A percentile compares a stretch with the other conserved stretches of the same genome.
These are phyloP conservation scores for Mustela lutreola DNA, from an alignment of 2,113 vertebrate genomes.

Conservation along the genomic window DNA sequence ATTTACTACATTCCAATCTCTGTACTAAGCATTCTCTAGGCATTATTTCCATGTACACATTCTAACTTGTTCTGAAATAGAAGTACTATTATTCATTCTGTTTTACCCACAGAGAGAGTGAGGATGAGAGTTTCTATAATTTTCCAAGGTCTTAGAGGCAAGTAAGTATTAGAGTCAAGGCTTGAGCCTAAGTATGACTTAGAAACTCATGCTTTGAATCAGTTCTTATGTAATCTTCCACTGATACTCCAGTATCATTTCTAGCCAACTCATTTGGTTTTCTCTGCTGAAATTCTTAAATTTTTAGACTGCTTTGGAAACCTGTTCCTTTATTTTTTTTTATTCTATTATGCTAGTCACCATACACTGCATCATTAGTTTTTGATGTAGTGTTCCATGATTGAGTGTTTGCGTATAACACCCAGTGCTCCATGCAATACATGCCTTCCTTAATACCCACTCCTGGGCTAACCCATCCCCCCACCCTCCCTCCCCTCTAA, in stretches of 20 bases:
- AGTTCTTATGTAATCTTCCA: background rate
- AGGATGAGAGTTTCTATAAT: background rate
- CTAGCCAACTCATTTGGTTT: background rate
- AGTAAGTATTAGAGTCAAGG: background rate
- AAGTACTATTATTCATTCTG: background rate
- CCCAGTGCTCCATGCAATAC: too few species aligned
- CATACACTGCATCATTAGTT: too few species aligned
- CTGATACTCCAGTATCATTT: background rate
- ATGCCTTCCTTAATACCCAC: too few species aligned
- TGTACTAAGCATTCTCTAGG: background rate
- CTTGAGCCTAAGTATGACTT: background rate
- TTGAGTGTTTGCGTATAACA: too few species aligned
- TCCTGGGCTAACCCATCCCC: too few species aligned
- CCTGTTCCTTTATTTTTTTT: too few species aligned
- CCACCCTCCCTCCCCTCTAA: too few species aligned
- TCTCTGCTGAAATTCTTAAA: background rate
- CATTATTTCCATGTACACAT: background rate
- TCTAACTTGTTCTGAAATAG: background rate
- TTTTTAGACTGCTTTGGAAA: background rate
- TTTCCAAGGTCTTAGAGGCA: background rate
- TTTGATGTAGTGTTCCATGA: too few species aligned
- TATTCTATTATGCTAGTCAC: too few species aligned
- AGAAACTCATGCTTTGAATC: background rate
- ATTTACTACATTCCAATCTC: background rate
- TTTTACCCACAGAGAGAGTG: background rate